Evolutionary conservation across 2,888 invertebrate genomes (phyloP), one percentile per base, ranked within the genome.

Genomic region (Xanthia togata): DNA sequence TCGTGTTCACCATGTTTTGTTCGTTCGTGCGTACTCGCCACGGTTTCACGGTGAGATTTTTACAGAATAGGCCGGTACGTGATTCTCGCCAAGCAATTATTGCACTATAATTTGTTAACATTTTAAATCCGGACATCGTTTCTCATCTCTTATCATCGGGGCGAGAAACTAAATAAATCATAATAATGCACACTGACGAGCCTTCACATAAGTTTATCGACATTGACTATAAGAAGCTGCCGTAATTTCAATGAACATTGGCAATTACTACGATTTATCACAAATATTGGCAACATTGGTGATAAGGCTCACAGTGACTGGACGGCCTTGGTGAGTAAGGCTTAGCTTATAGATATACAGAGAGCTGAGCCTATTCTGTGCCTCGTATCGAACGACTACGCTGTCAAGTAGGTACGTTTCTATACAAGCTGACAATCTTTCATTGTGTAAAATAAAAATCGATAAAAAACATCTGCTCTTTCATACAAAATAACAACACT

Each of bases 201-300:
- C 26, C 31, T 12, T 41, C 9, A 67, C 26, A 23, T 4, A 23
- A 60, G 1, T 53, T 41, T 44, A 44, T n/a, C 4, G 3, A 8
- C 20, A 12, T 17, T 55, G 6, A 8, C 17, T 44, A 55, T 8
- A 17, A 76, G 17, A 35, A 35, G 17, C 44, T 26, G 23, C 8
- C n/a, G 3, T 53, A 17, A 60, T 31, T 41, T 38, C 1, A 59
- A 59, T 31, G 31, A 59, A 17, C 2, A 8, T 26, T 17, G 4
- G 17, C 17, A 47, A 55, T 50, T 31, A 41, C 23, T 26, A 47
- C 44, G 8, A 65, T 57, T 64, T 77, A 78, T 70, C 62, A 77
- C 60, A 71, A 73, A 64, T 71, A 64, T 78, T 50, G 55, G 47
- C 70, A 78, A 50, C 38, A 63, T 26, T 57, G 50, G n/a, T 59